Percentiles rank a stretch among this genome's conserved stretches.
Evolutionary conservation across 2,113 vertebrate species (phyloP).

Genomic region (Coreoperca whiteheadi): DNA sequence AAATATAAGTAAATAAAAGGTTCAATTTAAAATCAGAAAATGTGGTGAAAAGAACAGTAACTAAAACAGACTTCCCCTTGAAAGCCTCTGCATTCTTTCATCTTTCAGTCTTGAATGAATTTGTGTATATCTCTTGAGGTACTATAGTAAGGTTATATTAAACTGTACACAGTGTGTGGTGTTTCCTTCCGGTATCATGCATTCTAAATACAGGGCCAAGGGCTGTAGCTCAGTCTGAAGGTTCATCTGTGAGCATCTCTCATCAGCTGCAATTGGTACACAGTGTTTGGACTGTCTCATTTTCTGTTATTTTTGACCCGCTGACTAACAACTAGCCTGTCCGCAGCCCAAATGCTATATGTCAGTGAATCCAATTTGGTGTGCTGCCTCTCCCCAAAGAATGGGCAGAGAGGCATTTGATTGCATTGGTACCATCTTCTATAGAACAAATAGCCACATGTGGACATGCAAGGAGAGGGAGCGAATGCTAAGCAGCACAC

Average conservation of each 20-base stretch:
- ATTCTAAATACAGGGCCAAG: neutral
- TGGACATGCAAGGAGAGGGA: slow-evolving; percentile 48
- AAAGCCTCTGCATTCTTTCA: neutral
- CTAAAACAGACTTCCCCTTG: neutral
- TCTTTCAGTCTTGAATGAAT: neutral
- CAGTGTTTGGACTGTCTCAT: slow-evolving; percentile 8
- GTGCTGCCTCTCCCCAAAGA: slow-evolving; percentile 62
- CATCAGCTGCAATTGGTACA: slow-evolving; percentile 3
- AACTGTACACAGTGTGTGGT: neutral
- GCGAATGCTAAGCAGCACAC: slow-evolving; percentile 60
- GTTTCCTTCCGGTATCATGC: neutral
- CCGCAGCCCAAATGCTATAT: slow-evolving; percentile 74
- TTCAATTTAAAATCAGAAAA: too few species aligned
- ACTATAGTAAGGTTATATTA: neutral
- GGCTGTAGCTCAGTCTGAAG: neutral
- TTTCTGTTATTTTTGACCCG: slow-evolving; percentile 61
- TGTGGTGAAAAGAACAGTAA: too few species aligned
- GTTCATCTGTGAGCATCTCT: slow-evolving; percentile 23
- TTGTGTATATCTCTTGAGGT: neutral
- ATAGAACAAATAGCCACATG: slow-evolving; percentile 70
- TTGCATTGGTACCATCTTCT: slow-evolving; percentile 71
- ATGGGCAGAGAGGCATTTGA: slow-evolving; percentile 60
- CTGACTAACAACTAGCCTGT: slow-evolving; percentile 61
- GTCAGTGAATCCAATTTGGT: slow-evolving; percentile 76
- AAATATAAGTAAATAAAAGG: too few species aligned